Base-by-base conservation (phyloP, 2,888 invertebrate species). In the Dasysyrphus albostriatus region DNA sequence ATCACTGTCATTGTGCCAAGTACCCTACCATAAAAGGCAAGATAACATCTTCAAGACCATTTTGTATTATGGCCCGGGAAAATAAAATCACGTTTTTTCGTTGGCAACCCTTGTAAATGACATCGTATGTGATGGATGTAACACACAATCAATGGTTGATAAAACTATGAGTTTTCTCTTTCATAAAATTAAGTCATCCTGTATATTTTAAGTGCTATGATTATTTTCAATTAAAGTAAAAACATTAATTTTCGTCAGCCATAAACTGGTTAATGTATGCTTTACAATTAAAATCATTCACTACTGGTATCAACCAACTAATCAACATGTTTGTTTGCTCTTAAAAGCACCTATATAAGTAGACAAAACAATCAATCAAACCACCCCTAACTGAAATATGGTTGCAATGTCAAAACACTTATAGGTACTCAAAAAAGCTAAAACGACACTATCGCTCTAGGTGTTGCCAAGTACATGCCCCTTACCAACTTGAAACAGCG, bases 391-490 rank as follows among this genome's bases (percentile, higher is more conserved):
- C 14, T 8, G 7, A 19, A 42, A 61, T 61, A 61, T 61, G 61
- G 42, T 42, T 61, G 3, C 14, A 29, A 42, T 61, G 42, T 42
- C 42, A 61, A 61, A 61, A 61, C 61, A 61, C 61, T 61, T 42
- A 61, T 14, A 42, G 7, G 14, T 29, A 54, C 54, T 54, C 29
- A 19, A 32, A 29, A 58, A 12, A 10, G 10, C 16, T 34, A 16
- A 32, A 56, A 34, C 5, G 56, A 34, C n/a, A 37, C 34, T 58
- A 58, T 58, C 16, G 16, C n/a, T 32, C 14, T 34, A 56, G 32
- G 9, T 56, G 54, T 58, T 34, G 16, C 32, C 5, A 56, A 34
- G 34, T 19, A 37, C 16, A 37, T 12, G 5, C 2, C 34, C n/a
- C n/a, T n/a, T 29, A 0, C 29, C 54, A 49, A 51, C 49, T 19